These are phyloP conservation scores for Aldabrachelys gigantea DNA, from an alignment of 2,113 vertebrate genomes.

Conservation along the genomic window DNA sequence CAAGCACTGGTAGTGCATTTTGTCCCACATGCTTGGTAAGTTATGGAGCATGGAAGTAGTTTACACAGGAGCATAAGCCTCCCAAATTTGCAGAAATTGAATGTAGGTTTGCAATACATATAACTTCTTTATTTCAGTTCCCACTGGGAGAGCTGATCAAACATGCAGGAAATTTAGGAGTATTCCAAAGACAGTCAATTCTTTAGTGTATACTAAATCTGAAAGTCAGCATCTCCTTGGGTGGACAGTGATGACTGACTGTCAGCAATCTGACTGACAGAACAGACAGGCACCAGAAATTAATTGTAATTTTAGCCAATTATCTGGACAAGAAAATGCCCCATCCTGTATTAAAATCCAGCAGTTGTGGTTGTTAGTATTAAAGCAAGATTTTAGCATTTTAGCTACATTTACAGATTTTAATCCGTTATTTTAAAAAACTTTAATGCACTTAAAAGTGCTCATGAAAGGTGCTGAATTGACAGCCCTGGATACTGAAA, in stretches of 20 bases:
- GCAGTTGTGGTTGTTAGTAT: background rate
- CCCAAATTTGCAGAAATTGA: background rate
- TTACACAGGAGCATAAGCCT: fast-evolving
- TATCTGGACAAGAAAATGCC: background rate
- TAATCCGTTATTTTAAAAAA: background rate
- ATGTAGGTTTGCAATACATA: background rate
- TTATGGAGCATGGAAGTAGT: background rate
- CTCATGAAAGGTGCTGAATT: fast-evolving
- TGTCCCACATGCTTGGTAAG: background rate
- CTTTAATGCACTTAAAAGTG: background rate
- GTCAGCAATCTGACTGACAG: fast-evolving
- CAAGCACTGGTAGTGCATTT: background rate
- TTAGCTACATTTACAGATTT: background rate
- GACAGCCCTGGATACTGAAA: background rate
- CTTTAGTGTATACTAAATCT: background rate
- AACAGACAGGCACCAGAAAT: fast-evolving
- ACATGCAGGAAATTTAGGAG: background rate
- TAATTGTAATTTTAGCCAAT: fast-evolving
- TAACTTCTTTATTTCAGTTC: background rate
- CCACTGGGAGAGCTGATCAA: background rate
- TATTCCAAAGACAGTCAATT: background rate
- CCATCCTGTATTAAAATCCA: background rate
- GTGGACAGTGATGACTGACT: too few relatives aligned
- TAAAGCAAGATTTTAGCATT: background rate
- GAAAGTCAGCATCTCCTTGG: background rate